Percentiles rank a stretch among this genome's conserved stretches.
Evolutionary conservation across 2,888 invertebrate genomes (phyloP).

Genomic region (Busseola fusca): DNA sequence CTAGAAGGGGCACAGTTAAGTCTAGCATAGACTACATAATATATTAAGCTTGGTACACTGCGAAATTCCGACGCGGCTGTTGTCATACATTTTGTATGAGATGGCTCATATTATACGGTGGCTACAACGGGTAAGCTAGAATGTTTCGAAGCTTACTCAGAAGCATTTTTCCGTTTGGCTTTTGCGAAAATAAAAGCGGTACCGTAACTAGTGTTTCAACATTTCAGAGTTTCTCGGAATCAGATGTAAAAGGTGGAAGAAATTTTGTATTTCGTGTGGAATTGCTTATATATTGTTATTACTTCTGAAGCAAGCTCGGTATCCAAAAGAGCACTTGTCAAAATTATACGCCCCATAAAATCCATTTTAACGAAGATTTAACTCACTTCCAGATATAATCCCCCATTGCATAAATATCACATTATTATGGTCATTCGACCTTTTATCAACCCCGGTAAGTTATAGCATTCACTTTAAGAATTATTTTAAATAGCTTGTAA

Average conservation of each 20-base stretch:
- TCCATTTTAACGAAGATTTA: slow-evolving; percentile 34
- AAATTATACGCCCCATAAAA: slow-evolving; percentile 33
- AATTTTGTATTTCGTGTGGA: neutral
- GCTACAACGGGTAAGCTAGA: slow-evolving; percentile 31
- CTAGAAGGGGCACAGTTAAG: slow-evolving; percentile 46
- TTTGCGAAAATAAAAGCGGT: slow-evolving; percentile 11
- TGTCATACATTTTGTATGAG: slow-evolving; percentile 65
- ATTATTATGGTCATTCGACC: slow-evolving; percentile 30
- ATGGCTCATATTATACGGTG: slow-evolving; percentile 33
- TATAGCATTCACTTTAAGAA: slow-evolving; percentile 39
- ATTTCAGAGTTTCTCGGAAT: slow-evolving; percentile 5
- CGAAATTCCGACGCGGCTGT: slow-evolving; percentile 51
- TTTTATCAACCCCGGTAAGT: slow-evolving; percentile 34
- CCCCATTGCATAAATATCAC: slow-evolving; percentile 24
- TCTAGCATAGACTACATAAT: slow-evolving; percentile 26
- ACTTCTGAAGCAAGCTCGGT: neutral
- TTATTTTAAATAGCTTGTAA: slow-evolving; percentile 47
- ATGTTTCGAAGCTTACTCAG: slow-evolving; percentile 23
- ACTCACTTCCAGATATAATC: slow-evolving; percentile 14
- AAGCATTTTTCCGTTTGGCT: slow-evolving; percentile 16
- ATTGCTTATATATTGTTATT: neutral
- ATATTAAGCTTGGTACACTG: slow-evolving; percentile 36
- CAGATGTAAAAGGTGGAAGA: neutral
- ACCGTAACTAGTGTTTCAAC: slow-evolving; percentile 2
- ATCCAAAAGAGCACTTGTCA: neutral